phyloP scores from a whole-genome alignment of 2,797 vertebrate genomes.

The Cephalopachus bancanus region DNA sequence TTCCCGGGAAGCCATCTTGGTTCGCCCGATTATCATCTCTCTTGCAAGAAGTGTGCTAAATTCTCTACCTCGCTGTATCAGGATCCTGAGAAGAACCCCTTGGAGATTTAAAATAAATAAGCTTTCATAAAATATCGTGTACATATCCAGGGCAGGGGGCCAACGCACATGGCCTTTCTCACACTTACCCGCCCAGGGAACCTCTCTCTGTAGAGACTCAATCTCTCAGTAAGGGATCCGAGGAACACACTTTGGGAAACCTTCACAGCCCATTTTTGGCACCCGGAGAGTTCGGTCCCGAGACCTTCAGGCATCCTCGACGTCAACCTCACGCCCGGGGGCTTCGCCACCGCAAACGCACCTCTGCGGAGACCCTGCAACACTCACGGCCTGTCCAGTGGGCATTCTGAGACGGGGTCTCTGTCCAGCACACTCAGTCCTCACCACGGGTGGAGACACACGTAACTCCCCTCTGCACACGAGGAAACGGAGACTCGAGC shows the following conservation, averaged over 20 bases:
- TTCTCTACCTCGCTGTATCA: not conserved
- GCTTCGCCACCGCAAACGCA: no score
- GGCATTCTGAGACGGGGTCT: not conserved
- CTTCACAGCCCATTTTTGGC: not conserved
- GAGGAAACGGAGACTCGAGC: not conserved
- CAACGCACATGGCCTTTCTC: not conserved
- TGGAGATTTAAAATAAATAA: not conserved
- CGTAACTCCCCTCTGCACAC: not conserved
- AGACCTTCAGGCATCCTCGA: not conserved
- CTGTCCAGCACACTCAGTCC: fast-evolving
- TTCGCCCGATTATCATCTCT: fast-evolving
- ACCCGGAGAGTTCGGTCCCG: no score
- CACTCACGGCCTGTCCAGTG: not conserved
- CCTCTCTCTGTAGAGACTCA: not conserved
- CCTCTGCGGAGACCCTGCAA: fast-evolving
- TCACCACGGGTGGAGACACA: not conserved
- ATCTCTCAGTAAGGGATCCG: no score
- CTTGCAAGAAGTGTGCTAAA: not conserved
- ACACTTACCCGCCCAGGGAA: not conserved
- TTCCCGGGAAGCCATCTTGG: fast-evolving
- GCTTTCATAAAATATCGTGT: fast-evolving
- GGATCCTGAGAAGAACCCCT: not conserved
- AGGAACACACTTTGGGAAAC: not conserved
- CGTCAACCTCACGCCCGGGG: no score
- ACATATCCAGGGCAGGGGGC: not conserved